These are phyloP conservation scores for Tetanocera ferruginea DNA, from an alignment of 2,888 invertebrate genomes.

Conservation along the genomic window DNA sequence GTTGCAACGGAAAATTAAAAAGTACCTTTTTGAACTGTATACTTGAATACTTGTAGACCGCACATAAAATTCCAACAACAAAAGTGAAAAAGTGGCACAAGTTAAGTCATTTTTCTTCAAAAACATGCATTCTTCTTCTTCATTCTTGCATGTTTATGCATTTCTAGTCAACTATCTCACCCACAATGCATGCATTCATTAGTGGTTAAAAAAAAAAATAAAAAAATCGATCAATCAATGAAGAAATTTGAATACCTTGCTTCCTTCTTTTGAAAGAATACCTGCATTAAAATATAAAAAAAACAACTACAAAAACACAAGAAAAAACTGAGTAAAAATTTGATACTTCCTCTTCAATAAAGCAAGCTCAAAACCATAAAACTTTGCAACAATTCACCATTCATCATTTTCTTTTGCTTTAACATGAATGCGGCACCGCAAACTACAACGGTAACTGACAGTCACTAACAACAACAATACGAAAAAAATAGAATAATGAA, in stretches of 20 bases:
- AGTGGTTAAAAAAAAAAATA: not conserved
- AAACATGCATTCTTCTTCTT: too few species aligned
- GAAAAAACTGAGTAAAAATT: not conserved
- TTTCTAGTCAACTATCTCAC: not conserved
- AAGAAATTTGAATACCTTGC: not conserved
- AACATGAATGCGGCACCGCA: not conserved
- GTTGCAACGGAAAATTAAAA: too few species aligned
- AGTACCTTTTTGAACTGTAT: too few species aligned
- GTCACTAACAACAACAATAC: not conserved
- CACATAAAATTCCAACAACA: not conserved
- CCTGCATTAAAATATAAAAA: not conserved
- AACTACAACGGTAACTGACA: not conserved
- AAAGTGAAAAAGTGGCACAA: constrained; percentile 7
- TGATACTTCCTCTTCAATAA: not conserved
- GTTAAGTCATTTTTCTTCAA: not conserved
- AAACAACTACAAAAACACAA: not conserved
- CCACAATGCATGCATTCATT: not conserved
- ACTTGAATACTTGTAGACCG: not conserved
- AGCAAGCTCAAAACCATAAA: not conserved
- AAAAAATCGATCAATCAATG: constrained; percentile 17
- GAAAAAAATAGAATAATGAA: not conserved
- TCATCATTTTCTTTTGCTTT: not conserved
- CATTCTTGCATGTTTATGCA: not conserved
- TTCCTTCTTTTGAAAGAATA: not conserved
- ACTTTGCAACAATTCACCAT: constrained; percentile 11